Conservation (phyloP, 1,140 invertebrate species). For the Tenebrio molitor region DNA sequence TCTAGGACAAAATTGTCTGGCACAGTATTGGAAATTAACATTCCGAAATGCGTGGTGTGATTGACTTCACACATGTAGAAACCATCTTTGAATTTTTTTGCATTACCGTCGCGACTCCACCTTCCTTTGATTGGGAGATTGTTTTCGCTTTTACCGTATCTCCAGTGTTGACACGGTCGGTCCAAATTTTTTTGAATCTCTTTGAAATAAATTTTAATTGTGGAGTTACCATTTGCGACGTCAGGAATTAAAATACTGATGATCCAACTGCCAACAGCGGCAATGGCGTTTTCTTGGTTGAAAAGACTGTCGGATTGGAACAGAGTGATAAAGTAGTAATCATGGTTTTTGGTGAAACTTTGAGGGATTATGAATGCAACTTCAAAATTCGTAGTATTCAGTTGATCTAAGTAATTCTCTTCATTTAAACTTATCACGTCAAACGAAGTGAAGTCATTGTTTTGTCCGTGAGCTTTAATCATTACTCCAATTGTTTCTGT, state of each 20-base stretch:
- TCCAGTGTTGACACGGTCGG: background rate
- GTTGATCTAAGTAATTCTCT: background rate
- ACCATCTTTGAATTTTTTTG: conserved; percentile 1
- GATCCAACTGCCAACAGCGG: background rate
- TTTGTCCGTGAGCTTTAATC: background rate
- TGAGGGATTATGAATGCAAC: background rate
- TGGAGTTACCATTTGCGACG: background rate
- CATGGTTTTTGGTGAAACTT: background rate
- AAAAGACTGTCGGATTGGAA: background rate
- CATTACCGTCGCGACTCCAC: background rate
- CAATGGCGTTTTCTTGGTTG: conserved; percentile 2
- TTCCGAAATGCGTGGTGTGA: conserved; percentile 27
- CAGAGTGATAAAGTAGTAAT: background rate
- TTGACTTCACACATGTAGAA: conserved; percentile 7
- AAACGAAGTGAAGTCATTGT: background rate
- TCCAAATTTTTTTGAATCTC: background rate
- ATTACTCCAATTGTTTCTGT: background rate
- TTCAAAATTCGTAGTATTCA: background rate
- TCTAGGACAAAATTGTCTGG: conserved; percentile 14
- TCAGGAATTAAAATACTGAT: conserved; percentile 17
- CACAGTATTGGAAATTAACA: conserved; percentile 1
- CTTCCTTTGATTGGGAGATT: background rate
- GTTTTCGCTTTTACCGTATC: conserved; percentile 1
- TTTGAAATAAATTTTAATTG: conserved; percentile 19
- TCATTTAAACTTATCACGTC: background rate